phyloP scores from a whole-genome alignment of 2,888 invertebrate species.

The Drosophila seclusa region DNA sequence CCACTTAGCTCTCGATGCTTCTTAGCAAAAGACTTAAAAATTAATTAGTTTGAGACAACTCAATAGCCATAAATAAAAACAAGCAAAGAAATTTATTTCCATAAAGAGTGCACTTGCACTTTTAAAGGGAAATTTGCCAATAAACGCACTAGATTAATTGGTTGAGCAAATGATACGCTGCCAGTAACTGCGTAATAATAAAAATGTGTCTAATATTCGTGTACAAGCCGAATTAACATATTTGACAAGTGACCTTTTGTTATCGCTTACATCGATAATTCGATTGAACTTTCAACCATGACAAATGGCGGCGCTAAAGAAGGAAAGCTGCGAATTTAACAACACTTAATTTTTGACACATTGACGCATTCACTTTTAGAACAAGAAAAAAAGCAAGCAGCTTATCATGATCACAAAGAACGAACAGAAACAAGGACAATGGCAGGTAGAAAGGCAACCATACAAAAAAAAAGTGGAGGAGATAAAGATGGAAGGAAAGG shows the following conservation, averaged over 20 bases:
- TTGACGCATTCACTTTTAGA: constrained; percentile 30
- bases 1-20: constrained; percentile 8
- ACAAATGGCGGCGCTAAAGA: constrained; percentile 11
- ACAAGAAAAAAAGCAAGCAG: constrained; percentile 20
- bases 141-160: neutral
- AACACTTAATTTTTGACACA: constrained; percentile 32
- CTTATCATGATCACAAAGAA: constrained; percentile 47
- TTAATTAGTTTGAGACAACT: constrained; percentile 8
- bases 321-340: constrained; percentile 20
- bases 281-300: constrained; percentile 1
- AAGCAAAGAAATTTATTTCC: neutral
- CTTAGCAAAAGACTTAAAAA: constrained; percentile 12
- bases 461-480: constrained; percentile 32
- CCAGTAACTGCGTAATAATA: neutral
- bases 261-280: neutral
- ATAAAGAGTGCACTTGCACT: too few relatives aligned
- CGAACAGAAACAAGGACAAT: constrained; percentile 31
- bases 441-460: constrained; percentile 44
- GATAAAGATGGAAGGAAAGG: constrained; percentile 11
- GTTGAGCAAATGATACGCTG: neutral
- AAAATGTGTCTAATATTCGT: neutral
- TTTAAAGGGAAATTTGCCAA: neutral
- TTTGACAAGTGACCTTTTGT: constrained; percentile 8
- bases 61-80: neutral
- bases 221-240: neutral